Conservation (phyloP, 2,797 vertebrate genomes). For the Phalloptychus januarius region DNA sequence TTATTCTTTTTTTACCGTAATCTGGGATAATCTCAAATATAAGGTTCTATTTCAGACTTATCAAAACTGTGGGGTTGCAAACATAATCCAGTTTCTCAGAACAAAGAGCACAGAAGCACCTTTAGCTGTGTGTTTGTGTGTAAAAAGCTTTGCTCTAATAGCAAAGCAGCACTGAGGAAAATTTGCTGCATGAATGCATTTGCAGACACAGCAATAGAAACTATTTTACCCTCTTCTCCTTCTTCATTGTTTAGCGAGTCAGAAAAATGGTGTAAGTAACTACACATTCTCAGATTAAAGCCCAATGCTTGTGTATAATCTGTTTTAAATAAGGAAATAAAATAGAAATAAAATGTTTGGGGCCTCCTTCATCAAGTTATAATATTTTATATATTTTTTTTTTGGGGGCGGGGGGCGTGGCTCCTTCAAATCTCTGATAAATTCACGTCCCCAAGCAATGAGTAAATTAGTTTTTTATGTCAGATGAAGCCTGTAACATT, state of each 20-base stretch:
- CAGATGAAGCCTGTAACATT: not conserved
- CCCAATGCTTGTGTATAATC: not conserved
- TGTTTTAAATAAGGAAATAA: not conserved
- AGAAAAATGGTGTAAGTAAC: not conserved
- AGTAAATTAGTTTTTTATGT: not conserved
- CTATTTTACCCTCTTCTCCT: not conserved
- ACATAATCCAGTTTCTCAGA: not conserved
- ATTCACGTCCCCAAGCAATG: no score
- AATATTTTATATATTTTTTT: no score
- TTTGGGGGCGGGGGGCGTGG: no score
- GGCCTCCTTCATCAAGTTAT: slow-evolving; percentile 31
- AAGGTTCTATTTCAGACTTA: not conserved
- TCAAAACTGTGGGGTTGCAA: not conserved
- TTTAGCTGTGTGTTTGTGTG: slow-evolving; percentile 6
- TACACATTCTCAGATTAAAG: slow-evolving; percentile 5
- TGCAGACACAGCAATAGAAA: slow-evolving; percentile 21
- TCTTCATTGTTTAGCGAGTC: not conserved
- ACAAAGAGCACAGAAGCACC: not conserved
- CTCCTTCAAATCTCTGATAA: no score
- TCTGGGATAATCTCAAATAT: not conserved
- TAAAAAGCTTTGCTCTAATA: slow-evolving; percentile 38
- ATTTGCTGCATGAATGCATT: slow-evolving; percentile 50
- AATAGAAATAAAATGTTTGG: not conserved
- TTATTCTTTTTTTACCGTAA: not conserved
- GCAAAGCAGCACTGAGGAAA: slow-evolving; percentile 31